Conservation (phyloP, 2,888 invertebrate genomes). For the Anthoptus insignis region DNA sequence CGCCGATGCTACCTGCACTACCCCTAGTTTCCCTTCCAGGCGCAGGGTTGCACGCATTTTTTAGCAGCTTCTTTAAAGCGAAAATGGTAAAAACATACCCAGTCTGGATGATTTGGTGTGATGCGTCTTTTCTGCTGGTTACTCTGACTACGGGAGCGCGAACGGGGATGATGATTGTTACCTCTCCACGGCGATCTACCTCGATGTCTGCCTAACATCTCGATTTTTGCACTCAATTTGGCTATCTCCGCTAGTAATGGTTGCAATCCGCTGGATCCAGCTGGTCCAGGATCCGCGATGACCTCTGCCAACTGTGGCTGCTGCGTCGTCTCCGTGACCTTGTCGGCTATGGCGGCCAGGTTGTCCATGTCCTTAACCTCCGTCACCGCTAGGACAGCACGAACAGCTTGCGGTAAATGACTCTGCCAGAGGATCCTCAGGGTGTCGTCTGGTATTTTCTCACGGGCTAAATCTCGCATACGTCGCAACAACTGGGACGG, state of each 20-base stretch:
- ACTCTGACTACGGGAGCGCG: background rate
- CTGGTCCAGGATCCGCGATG: too few relatives aligned
- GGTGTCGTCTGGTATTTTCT: slow-evolving; percentile 33
- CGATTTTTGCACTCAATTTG: slow-evolving; percentile 4
- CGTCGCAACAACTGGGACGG: slow-evolving; percentile 35
- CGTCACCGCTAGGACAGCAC: slow-evolving; percentile 35
- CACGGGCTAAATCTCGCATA: slow-evolving; percentile 39
- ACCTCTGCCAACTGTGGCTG: background rate
- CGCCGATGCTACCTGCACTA: slow-evolving; percentile 31
- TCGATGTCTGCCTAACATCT: background rate
- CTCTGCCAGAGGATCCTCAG: slow-evolving; percentile 34
- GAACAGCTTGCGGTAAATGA: slow-evolving; percentile 31
- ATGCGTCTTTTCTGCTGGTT: too few relatives aligned
- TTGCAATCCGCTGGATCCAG: too few relatives aligned
- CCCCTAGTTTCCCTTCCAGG: slow-evolving; percentile 32
- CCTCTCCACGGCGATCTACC: background rate
- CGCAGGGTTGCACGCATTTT: slow-evolving; percentile 41
- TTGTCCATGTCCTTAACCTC: slow-evolving; percentile 25
- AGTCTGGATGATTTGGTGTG: too few relatives aligned
- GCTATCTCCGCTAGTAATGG: slow-evolving; percentile 11
- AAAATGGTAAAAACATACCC: slow-evolving; percentile 44
- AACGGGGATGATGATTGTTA: background rate
- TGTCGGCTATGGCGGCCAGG: slow-evolving; percentile 39
- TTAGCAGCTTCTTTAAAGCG: slow-evolving; percentile 29
- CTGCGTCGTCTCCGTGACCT: slow-evolving; percentile 23